Evolutionary conservation across 2,113 vertebrate species (phyloP).

Genomic region (Nerophis lumbriciformis): DNA sequence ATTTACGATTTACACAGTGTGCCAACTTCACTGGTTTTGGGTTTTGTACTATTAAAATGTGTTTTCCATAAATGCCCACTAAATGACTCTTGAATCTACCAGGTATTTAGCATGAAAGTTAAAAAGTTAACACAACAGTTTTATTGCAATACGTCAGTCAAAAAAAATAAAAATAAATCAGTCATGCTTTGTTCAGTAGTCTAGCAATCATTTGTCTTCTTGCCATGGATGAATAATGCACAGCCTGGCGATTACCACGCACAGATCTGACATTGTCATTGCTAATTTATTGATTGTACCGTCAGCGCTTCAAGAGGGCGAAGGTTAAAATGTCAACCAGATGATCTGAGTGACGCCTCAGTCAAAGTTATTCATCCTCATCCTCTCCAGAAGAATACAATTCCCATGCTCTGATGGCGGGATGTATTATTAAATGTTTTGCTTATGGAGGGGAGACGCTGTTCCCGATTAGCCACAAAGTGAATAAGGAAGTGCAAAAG

Average conservation of each 20-base stretch:
- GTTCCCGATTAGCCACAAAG: conserved; percentile 28
- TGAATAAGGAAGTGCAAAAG: conserved; percentile 35
- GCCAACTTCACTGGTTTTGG: too few species aligned
- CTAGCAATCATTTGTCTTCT: conserved; percentile 42
- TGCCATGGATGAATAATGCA: conserved; percentile 68
- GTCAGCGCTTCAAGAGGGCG: conserved; percentile 49
- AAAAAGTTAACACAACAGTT: too few species aligned
- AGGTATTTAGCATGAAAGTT: too few species aligned
- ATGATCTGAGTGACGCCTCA: conserved; percentile 65
- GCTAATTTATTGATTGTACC: conserved; percentile 72
- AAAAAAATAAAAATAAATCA: neutral
- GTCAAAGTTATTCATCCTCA: conserved; percentile 64
- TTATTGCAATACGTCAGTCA: neutral
- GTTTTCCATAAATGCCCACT: too few species aligned
- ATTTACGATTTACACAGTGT: too few species aligned
- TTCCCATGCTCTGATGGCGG: conserved; percentile 33
- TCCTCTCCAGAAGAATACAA: conserved; percentile 48
- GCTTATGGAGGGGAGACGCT: conserved; percentile 9
- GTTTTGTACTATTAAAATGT: too few species aligned
- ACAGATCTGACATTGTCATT: conserved; percentile 60
- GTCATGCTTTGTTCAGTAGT: conserved; percentile 51
- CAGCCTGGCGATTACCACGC: conserved; percentile 64
- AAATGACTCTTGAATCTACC: too few species aligned
- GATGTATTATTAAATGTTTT: conserved; percentile 63
- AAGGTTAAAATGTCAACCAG: conserved; percentile 73